These are phyloP conservation scores for Ceratitis capitata DNA, from an alignment of 1,140 invertebrate genomes.

Conservation along the genomic window DNA sequence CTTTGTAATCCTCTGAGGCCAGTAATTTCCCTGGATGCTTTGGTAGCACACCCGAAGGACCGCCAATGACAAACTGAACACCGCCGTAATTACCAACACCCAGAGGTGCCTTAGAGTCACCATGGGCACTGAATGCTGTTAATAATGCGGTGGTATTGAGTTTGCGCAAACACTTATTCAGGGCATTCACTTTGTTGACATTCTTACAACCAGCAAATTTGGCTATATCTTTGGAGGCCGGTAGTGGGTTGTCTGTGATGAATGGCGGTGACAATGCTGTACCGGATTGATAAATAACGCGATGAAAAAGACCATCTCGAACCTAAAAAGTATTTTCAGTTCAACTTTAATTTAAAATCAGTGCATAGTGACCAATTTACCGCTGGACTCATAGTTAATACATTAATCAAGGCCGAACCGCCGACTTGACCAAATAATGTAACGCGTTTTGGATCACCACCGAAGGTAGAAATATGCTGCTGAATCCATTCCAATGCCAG, in stretches of 20 bases:
- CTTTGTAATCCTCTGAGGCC: conserved; percentile 54
- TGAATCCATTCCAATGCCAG: conserved; percentile 73
- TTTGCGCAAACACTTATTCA: conserved; percentile 55
- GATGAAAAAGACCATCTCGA: conserved; percentile 67
- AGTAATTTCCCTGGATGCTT: conserved; percentile 58
- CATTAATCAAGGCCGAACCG: conserved; percentile 67
- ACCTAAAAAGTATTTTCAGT: conserved; percentile 29
- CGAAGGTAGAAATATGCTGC: conserved; percentile 73
- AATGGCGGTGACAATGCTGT: conserved; percentile 76
- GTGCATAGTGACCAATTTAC: conserved; percentile 38
- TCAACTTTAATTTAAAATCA: background rate
- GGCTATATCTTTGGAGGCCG: conserved; percentile 54
- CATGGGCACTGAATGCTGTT: conserved; percentile 54
- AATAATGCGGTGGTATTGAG: conserved; percentile 56
- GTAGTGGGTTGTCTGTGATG: conserved; percentile 69
- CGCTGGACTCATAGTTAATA: conserved; percentile 64
- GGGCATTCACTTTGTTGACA: conserved; percentile 49
- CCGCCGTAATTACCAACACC: conserved; percentile 54
- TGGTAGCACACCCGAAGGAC: conserved; percentile 59
- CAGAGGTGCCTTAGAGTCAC: conserved; percentile 47
- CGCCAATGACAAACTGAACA: conserved; percentile 60
- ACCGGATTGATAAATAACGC: conserved; percentile 66
- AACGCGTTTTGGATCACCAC: conserved; percentile 73
- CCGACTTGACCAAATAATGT: conserved; percentile 72
- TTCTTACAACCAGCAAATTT: conserved; percentile 57